Evolutionary conservation across 2,113 vertebrate genomes (phyloP).

Genomic region (Oreochromis tanganicae): DNA sequence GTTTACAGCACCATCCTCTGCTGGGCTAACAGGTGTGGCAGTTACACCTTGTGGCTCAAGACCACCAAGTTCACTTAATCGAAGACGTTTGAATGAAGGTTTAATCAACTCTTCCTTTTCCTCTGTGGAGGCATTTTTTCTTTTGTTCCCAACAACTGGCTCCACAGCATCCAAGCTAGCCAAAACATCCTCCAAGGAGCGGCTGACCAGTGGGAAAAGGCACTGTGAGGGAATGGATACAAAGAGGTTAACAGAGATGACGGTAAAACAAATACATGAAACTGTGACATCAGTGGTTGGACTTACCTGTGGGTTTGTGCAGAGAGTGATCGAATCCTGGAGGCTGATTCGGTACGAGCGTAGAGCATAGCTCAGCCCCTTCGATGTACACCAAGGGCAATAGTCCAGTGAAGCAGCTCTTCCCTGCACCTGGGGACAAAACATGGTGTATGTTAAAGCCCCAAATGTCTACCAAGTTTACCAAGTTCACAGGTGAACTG

Average conservation of each 20-base stretch:
- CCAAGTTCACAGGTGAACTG: background rate
- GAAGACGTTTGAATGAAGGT: slow-evolving; percentile 57
- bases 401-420: slow-evolving; percentile 40
- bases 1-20: background rate
- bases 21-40: background rate
- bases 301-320: slow-evolving; percentile 86
- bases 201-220: slow-evolving; percentile 89
- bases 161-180: slow-evolving; percentile 60
- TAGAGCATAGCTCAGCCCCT: slow-evolving; percentile 75
- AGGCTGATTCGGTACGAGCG: slow-evolving; percentile 83
- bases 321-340: slow-evolving; percentile 84
- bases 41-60: background rate
- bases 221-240: slow-evolving; percentile 71
- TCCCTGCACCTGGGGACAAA: slow-evolving; percentile 63
- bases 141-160: slow-evolving; percentile 63
- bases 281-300: background rate
- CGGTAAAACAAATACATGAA: background rate
- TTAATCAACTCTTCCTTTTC: slow-evolving; percentile 24
- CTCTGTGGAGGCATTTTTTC: slow-evolving; percentile 47
- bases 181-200: slow-evolving; percentile 79
- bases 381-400: slow-evolving; percentile 85
- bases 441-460: background rate
- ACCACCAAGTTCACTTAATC: background rate
- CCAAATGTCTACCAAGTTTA: background rate
- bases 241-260: background rate